Conservation (phyloP, 1,140 invertebrate genomes). For the Antheraea mylitta region DNA sequence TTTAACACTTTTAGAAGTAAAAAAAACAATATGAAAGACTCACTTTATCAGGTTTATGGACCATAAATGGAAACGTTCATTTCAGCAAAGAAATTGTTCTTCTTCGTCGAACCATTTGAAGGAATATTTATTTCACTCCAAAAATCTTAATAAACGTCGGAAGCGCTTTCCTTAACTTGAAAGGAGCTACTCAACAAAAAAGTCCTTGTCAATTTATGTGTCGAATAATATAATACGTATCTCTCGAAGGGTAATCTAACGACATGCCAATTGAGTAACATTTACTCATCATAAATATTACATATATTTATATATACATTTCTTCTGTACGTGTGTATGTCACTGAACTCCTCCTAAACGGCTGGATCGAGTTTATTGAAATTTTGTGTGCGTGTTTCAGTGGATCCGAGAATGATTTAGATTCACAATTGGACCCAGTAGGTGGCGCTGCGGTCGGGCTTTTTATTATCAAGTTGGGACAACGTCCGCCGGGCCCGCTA, state of each 20-base stretch:
- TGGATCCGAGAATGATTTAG: too few species aligned
- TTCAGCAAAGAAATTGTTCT: not conserved
- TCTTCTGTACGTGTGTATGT: too few species aligned
- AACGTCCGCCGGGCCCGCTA: too few species aligned
- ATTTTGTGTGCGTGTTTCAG: too few species aligned
- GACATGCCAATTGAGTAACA: not conserved
- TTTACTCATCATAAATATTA: not conserved
- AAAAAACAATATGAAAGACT: not conserved
- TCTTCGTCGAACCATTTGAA: slow-evolving; percentile 6
- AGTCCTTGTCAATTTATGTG: slow-evolving; percentile 43
- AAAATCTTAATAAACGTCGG: slow-evolving; percentile 54
- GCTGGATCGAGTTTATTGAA: too few species aligned
- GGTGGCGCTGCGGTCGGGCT: too few species aligned
- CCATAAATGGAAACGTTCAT: not conserved
- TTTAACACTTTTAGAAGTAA: too few species aligned
- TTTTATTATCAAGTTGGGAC: too few species aligned
- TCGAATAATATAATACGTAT: not conserved
- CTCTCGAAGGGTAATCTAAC: not conserved
- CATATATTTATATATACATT: too few species aligned
- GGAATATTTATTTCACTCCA: slow-evolving; percentile 53
- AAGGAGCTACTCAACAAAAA: slow-evolving; percentile 58
- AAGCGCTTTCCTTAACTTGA: slow-evolving; percentile 53
- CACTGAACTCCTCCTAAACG: too few species aligned
- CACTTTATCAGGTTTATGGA: not conserved
- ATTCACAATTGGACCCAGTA: too few species aligned